These are phyloP conservation scores for Shinisaurus crocodilurus DNA, from an alignment of 2,113 vertebrate genomes.

Conservation along the genomic window DNA sequence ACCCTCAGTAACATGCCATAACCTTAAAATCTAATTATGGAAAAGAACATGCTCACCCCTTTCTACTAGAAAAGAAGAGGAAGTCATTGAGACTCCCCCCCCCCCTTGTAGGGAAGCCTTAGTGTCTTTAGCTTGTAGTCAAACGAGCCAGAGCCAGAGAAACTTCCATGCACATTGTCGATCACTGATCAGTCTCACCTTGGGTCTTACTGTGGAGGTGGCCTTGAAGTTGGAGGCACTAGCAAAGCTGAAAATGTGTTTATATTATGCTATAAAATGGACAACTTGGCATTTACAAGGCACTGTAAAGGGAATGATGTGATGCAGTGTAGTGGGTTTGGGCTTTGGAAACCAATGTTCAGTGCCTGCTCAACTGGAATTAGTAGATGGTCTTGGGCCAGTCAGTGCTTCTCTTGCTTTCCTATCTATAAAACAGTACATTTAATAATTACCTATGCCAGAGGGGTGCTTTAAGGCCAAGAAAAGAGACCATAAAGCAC, in stretches of 20 bases:
- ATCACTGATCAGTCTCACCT: not conserved
- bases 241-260: not conserved
- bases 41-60: not conserved
- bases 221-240: not conserved
- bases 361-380: not conserved
- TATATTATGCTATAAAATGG: slow-evolving; percentile 1
- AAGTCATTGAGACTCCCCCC: not conserved
- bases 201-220: not conserved
- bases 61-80: not conserved
- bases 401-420: not conserved
- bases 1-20: no score
- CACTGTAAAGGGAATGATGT: not conserved
- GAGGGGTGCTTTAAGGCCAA: not conserved
- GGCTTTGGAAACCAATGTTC: not conserved
- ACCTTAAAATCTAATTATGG: not conserved
- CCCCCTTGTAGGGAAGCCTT: not conserved
- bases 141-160: not conserved
- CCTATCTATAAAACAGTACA: not conserved
- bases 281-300: not conserved
- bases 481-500: not conserved
- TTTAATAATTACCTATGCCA: not conserved
- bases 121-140: not conserved
- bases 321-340: not conserved
- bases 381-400: not conserved
- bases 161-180: not conserved